Conservation (phyloP, 2,888 invertebrate genomes). For the Rhagium mordax region DNA sequence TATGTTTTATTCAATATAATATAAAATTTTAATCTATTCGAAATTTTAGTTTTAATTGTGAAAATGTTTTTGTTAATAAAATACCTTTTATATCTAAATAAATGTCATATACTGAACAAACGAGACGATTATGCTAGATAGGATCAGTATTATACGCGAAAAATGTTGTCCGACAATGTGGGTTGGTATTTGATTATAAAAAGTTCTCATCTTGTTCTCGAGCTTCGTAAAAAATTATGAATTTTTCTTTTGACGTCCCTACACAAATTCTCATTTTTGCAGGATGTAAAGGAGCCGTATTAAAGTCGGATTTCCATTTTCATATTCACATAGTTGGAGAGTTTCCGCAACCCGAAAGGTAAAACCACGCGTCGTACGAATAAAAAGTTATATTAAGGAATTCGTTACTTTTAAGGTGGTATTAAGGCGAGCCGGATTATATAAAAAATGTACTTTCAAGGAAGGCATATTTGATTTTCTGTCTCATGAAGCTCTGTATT, state of each 20-base stretch:
- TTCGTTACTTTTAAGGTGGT: neutral
- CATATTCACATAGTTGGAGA: conserved; percentile 28
- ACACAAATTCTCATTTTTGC: conserved; percentile 10
- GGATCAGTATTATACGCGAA: no score
- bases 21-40: no score
- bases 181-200: neutral
- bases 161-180: neutral
- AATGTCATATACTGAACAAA: no score
- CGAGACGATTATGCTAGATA: no score
- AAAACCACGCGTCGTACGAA: conserved; percentile 9
- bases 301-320: conserved; percentile 30
- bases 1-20: no score
- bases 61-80: no score
- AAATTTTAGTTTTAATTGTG: no score
- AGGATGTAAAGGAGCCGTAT: conserved; percentile 12
- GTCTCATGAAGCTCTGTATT: neutral
- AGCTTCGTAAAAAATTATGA: conserved; percentile 14
- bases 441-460: neutral
- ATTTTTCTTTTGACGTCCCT: neutral
- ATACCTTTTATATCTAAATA: no score
- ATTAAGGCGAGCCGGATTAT: neutral
- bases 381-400: conserved; percentile 28
- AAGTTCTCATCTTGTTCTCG: neutral
- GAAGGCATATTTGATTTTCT: neutral
- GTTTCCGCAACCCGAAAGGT: conserved; percentile 17